Conservation (phyloP, 2,888 invertebrate genomes). For the Operophtera brumata region DNA sequence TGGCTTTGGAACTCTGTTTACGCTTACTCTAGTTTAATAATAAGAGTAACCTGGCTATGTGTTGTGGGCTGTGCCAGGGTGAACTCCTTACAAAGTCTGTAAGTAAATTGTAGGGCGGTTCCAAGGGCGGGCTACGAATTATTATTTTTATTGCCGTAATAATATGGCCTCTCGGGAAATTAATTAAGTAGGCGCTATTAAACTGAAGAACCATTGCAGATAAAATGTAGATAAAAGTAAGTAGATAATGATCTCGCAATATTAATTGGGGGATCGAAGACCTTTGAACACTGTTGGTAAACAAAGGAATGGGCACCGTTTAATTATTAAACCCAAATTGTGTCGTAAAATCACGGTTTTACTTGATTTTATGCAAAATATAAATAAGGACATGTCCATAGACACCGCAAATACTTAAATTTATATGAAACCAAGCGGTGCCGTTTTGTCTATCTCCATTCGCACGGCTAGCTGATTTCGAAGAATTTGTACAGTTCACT, state of each 20-base stretch:
- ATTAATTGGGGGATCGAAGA: constrained; percentile 1
- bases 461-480: too few relatives aligned
- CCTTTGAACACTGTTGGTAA: constrained; percentile 12
- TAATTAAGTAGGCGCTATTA: constrained; percentile 47
- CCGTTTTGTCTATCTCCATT: too few relatives aligned
- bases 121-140: constrained; percentile 47
- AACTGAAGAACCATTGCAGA: constrained; percentile 21
- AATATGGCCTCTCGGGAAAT: constrained; percentile 48
- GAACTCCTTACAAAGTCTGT: constrained; percentile 31
- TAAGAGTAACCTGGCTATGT: not conserved
- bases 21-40: not conserved
- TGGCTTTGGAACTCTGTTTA: too few relatives aligned
- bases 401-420: too few relatives aligned
- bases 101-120: constrained; percentile 50
- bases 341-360: not conserved
- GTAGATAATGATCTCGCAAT: constrained; percentile 8
- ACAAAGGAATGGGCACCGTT: not conserved
- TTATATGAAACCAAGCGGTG: too few relatives aligned
- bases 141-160: constrained; percentile 64
- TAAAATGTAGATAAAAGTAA: constrained; percentile 17
- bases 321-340: not conserved
- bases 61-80: not conserved
- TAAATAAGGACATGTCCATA: too few relatives aligned
- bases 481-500: too few relatives aligned
- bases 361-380: not conserved